Evolutionary conservation across 2,888 invertebrate species (phyloP).

Genomic region (Drepana falcataria): DNA sequence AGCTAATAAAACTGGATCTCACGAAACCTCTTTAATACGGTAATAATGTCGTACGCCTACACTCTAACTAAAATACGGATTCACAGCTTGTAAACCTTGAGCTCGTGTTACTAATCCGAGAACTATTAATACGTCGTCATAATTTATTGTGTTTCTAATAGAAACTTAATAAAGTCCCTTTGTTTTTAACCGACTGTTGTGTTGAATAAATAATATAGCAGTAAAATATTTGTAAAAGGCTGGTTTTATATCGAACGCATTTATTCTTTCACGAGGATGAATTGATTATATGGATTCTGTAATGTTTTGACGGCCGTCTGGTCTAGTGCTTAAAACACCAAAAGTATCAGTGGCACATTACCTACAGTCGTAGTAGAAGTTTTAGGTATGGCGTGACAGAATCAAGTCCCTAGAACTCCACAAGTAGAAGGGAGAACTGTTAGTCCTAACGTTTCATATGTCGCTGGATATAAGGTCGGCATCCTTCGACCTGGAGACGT

Average conservation of each 20-base stretch:
- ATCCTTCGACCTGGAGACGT: no score
- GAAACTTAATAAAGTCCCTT: constrained; percentile 31
- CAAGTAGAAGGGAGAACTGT: no score
- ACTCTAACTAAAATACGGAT: constrained; percentile 28
- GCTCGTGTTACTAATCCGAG: constrained; percentile 18
- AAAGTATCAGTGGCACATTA: no score
- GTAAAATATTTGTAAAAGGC: not conserved
- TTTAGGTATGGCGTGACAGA: no score
- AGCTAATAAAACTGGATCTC: constrained; percentile 48
- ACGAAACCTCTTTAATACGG: constrained; percentile 47
- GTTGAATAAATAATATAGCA: not conserved
- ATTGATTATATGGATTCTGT: no score
- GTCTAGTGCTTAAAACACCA: no score
- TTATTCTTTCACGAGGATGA: no score
- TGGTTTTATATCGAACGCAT: not conserved
- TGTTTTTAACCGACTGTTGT: not conserved
- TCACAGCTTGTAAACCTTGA: constrained; percentile 29
- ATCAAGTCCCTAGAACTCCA: no score
- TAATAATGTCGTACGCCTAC: constrained; percentile 56
- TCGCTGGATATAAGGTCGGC: no score
- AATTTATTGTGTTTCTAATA: constrained; percentile 4
- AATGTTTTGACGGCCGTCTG: no score
- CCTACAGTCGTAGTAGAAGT: no score
- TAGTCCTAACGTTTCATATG: no score
- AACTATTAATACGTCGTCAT: constrained; percentile 24